These are phyloP conservation scores for Melanogrammus aeglefinus DNA, from an alignment of 2,797 vertebrate genomes.

Conservation along the genomic window DNA sequence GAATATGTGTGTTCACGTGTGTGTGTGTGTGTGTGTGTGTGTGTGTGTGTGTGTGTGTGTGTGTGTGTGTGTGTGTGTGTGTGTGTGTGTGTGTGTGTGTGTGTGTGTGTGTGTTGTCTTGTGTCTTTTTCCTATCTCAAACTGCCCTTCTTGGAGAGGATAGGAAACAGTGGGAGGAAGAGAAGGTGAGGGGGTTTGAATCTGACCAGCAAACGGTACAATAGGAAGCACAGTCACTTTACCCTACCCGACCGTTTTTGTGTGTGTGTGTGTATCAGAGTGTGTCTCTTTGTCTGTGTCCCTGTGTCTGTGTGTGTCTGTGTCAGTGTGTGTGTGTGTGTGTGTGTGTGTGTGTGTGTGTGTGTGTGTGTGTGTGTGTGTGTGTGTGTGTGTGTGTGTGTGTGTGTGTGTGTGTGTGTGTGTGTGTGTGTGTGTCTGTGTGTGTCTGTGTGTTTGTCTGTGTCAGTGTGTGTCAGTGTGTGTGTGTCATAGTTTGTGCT, in stretches of 20 bases:
- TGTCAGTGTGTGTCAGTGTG: too few species aligned
- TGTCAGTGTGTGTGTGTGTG: background rate
- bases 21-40: background rate
- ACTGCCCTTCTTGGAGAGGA: background rate
- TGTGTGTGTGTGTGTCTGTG: background rate
- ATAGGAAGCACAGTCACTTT: background rate
- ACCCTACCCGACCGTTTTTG: too few species aligned
- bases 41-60: too few species aligned
- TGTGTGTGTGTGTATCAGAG: background rate
- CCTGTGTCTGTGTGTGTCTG: background rate
- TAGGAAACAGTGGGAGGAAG: background rate
- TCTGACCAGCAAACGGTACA: background rate
- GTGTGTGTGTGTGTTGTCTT: background rate
- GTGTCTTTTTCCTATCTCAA: background rate
- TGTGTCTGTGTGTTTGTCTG: too few species aligned
- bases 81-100: background rate
- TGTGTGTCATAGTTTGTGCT: too few species aligned
- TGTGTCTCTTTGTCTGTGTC: background rate
- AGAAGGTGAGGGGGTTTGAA: background rate
- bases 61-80: too few species aligned
- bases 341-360: background rate
- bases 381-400: background rate
- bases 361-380: background rate
- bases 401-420: background rate
- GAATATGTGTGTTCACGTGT: background rate